Base-by-base conservation (phyloP, 1,140 invertebrate species). In the Drosophila mauritiana region DNA sequence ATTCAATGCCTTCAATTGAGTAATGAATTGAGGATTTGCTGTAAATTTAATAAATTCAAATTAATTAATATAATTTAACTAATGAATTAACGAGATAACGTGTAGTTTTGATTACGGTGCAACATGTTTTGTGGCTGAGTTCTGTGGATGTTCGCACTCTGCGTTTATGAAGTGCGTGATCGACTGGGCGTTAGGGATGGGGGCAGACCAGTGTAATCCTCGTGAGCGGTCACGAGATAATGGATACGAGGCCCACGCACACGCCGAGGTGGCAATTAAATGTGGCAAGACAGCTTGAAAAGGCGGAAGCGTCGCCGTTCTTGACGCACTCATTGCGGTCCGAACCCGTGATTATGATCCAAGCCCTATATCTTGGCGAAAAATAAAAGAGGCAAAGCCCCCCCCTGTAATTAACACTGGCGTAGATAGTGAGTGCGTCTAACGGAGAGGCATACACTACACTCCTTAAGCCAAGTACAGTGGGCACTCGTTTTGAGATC, bases 271-370 rank as follows among this genome's bases (percentile, higher is more conserved):
- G 37, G 54, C 68, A 73, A 73, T 73, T 73, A 73, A 73, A 61
- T 17, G n/a, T 46, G 48, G 34, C n/a, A 15, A 45, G 46, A 52
- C 58, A 80, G 68, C 53, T 69, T 39, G 48, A 46, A 53, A 52
- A 64, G 57, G 51, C 59, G 57, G 76, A 65, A 57, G 69, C 61
- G 55, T 52, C 53, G 45, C 34, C 27, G 51, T 45, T 61, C 39
- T 61, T 80, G 81, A 84, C 81, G 81, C 81, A 85, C 81, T 77
- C 48, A 49, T 46, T 42, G 40, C 36, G 22, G 48, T 0, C 8
- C 10, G 34, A 85, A 65, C 73, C 81, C 40, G 40, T 85, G 73
- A 80, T 84, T 84, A 85, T 31, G 31, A 10, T 20, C 43, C 34
- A 10, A 42, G 34, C 13, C 31, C 7, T 40, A n/a, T 12, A 27